Percentiles rank a stretch among this genome's conserved stretches.
Conservation (phyloP, 2,113 vertebrate genomes). For the Oophaga pumilio region DNA sequence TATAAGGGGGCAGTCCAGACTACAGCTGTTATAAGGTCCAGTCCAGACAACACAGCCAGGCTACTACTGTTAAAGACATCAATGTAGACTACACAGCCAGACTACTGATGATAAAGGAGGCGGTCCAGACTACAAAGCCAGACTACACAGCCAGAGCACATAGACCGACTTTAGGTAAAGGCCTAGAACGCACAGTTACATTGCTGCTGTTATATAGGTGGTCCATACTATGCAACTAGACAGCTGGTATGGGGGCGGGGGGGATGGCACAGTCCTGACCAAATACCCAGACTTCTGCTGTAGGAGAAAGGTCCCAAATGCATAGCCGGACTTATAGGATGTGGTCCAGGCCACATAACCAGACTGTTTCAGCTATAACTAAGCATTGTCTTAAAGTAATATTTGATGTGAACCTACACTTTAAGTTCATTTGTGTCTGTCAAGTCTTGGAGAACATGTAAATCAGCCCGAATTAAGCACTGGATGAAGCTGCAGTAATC, state of each 20-base stretch:
- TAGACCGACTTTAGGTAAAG: background rate
- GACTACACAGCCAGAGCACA: background rate
- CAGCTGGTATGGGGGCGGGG: background rate
- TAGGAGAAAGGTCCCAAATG: background rate
- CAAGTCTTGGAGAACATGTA: background rate
- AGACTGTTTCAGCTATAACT: background rate
- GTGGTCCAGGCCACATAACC: background rate
- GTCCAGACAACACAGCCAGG: background rate
- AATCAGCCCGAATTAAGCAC: conserved; percentile 7
- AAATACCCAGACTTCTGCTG: background rate
- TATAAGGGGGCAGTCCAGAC: no score
- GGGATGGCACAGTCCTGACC: background rate
- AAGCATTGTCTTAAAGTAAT: background rate
- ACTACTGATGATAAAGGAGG: background rate
- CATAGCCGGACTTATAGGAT: background rate
- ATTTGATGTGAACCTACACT: background rate
- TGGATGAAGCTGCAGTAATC: conserved; percentile 24
- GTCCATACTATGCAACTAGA: background rate
- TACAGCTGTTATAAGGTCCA: no score
- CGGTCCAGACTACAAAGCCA: background rate
- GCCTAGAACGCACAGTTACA: background rate
- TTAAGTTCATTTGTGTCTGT: conserved; percentile 1
- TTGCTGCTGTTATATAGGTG: background rate
- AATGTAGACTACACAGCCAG: background rate
- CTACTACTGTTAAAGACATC: background rate